These are phyloP conservation scores for Micromys minutus DNA, from an alignment of 2,113 vertebrate genomes.

Conservation along the genomic window DNA sequence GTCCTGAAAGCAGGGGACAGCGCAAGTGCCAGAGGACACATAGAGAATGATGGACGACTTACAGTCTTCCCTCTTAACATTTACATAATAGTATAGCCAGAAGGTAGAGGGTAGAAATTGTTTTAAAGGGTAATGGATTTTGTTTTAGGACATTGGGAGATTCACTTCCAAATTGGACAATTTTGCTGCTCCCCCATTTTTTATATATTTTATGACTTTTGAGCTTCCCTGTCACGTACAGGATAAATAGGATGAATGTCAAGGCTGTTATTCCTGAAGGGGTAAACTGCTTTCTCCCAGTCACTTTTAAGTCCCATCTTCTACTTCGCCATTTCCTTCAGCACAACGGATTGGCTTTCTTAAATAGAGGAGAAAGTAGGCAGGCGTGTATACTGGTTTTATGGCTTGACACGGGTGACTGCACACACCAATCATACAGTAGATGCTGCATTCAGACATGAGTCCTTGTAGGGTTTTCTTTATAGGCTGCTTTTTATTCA, in stretches of 20 bases:
- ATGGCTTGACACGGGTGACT: not conserved
- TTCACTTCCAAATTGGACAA: not conserved
- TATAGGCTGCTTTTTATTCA: not conserved
- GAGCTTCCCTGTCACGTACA: not conserved
- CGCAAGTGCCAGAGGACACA: not conserved
- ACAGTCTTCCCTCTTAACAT: not conserved
- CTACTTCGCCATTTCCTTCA: not conserved
- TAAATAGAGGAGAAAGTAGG: not conserved
- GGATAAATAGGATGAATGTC: not conserved
- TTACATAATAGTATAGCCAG: not conserved
- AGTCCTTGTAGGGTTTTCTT: not conserved
- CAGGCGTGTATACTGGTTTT: not conserved
- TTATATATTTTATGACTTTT: constrained; percentile 1
- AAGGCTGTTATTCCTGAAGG: not conserved
- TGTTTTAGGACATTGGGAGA: not conserved
- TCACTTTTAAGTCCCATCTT: not conserved
- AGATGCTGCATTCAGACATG: not conserved
- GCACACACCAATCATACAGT: fast-evolving
- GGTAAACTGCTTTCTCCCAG: not conserved
- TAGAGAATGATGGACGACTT: not conserved
- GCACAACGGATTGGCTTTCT: not conserved
- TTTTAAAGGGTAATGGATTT: not conserved
- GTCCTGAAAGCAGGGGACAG: not conserved
- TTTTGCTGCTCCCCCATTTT: not conserved
- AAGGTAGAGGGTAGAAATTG: not conserved